Evolutionary conservation across 1,140 invertebrate genomes (phyloP).

Genomic region (Oryctes rhinoceros): DNA sequence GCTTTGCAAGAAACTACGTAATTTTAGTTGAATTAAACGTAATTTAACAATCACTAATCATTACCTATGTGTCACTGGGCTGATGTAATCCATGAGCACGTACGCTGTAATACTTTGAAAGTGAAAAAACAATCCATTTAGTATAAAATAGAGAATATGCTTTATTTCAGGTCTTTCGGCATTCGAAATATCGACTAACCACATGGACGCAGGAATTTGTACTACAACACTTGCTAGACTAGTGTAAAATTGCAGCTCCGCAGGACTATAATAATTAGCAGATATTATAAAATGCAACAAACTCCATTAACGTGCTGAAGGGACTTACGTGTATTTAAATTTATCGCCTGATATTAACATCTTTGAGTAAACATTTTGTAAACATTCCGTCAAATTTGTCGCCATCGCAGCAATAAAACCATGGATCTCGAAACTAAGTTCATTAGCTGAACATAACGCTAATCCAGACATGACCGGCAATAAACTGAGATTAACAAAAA

Average conservation of each 20-base stretch:
- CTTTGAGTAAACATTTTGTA: constrained; percentile 89
- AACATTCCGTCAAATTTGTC: constrained; percentile 85
- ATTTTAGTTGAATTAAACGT: not conserved
- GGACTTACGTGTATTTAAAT: constrained; percentile 81
- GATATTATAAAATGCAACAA: not conserved
- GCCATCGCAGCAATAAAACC: constrained; percentile 83
- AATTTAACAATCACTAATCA: constrained; percentile 30
- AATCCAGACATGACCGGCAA: constrained; percentile 87
- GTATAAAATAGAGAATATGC: constrained; percentile 70
- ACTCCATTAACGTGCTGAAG: constrained; percentile 42
- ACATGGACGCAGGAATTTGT: constrained; percentile 78
- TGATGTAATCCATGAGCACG: constrained; percentile 86
- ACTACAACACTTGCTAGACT: constrained; percentile 81
- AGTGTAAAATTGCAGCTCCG: constrained; percentile 87
- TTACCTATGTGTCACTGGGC: constrained; percentile 87
- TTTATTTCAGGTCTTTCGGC: constrained; percentile 65
- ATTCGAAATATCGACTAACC: constrained; percentile 72
- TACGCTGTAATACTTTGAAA: constrained; percentile 89
- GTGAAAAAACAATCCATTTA: constrained; percentile 87
- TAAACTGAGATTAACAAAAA: constrained; percentile 81
- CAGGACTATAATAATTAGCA: constrained; percentile 69
- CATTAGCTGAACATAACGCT: constrained; percentile 83
- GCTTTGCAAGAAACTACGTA: not conserved
- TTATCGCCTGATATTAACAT: constrained; percentile 82
- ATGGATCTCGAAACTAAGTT: constrained; percentile 80